Percentiles rank a stretch among this genome's conserved stretches.
These are phyloP conservation scores for Yasuhikotakia modesta DNA, from an alignment of 2,797 vertebrate genomes.

Conservation along the genomic window DNA sequence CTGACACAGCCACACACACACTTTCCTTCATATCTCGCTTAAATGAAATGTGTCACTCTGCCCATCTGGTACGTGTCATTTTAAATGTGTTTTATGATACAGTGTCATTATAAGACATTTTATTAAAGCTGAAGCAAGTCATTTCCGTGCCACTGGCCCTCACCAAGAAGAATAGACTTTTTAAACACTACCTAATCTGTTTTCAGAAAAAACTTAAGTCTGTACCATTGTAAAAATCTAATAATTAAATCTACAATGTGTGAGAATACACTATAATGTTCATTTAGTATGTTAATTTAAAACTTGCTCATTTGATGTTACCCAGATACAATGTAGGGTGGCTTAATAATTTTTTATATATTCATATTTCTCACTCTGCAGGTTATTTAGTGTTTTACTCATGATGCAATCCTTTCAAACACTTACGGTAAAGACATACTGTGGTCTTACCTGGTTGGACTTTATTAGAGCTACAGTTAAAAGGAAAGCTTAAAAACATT, in stretches of 20 bases:
- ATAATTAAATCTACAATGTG: not conserved
- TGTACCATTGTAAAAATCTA: no score
- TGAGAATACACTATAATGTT: slow-evolving; percentile 1
- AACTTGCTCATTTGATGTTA: no score
- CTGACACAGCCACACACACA: slow-evolving; percentile 39
- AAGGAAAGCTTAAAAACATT: slow-evolving; percentile 14
- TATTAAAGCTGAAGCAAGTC: not conserved
- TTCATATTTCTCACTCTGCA: not conserved
- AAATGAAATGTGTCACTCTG: slow-evolving; percentile 21
- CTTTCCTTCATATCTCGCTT: slow-evolving; percentile 9
- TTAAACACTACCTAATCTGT: not conserved
- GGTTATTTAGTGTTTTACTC: slow-evolving; percentile 43
- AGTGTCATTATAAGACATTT: slow-evolving; percentile 2
- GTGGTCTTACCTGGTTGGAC: not conserved
- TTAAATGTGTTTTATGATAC: not conserved
- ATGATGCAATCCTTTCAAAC: slow-evolving; percentile 71
- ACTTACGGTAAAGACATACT: slow-evolving; percentile 47
- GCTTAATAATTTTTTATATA: slow-evolving; percentile 5
- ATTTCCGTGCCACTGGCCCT: not conserved
- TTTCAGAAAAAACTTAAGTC: not conserved
- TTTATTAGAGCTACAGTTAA: slow-evolving; percentile 1
- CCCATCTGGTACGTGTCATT: slow-evolving; percentile 10
- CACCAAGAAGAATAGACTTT: not conserved
- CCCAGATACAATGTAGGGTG: not conserved
- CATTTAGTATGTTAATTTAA: no score